Conservation (phyloP, 2,888 invertebrate species). For the Pteria penguin region DNA sequence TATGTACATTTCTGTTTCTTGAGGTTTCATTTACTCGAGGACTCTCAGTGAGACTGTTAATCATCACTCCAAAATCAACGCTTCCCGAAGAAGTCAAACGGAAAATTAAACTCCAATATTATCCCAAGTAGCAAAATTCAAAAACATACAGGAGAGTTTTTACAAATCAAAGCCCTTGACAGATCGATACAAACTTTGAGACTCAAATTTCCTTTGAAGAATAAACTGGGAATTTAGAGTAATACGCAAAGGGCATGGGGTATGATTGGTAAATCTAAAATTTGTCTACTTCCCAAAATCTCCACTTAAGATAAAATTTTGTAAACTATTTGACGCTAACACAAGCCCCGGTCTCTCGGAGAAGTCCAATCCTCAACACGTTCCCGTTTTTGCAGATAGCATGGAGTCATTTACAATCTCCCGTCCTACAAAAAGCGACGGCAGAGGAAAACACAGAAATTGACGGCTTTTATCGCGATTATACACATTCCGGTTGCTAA, state of each 20-base stretch:
- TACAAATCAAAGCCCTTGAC: constrained; percentile 19
- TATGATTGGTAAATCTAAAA: constrained; percentile 18
- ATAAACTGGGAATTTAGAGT: constrained; percentile 12
- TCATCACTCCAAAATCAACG: neutral
- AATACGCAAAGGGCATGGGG: constrained; percentile 15
- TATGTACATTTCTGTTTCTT: no score
- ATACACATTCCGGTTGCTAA: constrained; percentile 1
- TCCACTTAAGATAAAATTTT: constrained; percentile 8
- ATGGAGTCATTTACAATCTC: neutral
- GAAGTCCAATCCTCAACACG: constrained; percentile 10
- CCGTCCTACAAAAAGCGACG: neutral
- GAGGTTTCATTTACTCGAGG: no score
- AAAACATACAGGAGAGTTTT: constrained; percentile 29
- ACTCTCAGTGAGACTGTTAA: neutral
- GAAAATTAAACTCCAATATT: constrained; percentile 20
- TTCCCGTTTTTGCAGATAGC: neutral
- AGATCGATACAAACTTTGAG: neutral
- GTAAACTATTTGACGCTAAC: constrained; percentile 8
- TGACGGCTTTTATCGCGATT: constrained; percentile 29
- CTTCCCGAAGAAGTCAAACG: neutral
- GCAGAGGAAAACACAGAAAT: constrained; percentile 23
- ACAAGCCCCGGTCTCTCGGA: constrained; percentile 7
- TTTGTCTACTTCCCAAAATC: constrained; percentile 7
- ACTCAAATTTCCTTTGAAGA: constrained; percentile 12
- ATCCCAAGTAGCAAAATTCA: constrained; percentile 13